A percentile compares a stretch with the other conserved stretches of the same genome.
Conservation (phyloP, 2,113 vertebrate species). For the Anser brachyrhynchus region DNA sequence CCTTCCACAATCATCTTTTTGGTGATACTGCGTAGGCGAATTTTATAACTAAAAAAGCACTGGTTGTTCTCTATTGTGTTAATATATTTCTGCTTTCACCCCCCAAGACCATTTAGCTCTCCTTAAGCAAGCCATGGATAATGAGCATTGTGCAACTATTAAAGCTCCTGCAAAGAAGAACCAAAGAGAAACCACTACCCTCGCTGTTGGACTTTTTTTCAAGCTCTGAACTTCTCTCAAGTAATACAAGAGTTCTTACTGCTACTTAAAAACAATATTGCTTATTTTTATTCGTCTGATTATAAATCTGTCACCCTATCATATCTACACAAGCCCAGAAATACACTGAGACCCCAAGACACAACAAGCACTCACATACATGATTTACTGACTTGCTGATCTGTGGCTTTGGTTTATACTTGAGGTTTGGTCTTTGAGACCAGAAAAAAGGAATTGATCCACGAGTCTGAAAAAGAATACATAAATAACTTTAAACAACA, state of each 20-base stretch:
- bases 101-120: background rate
- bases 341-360: background rate
- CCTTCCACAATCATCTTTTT: background rate
- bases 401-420: slow-evolving; percentile 94
- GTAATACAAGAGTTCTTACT: background rate
- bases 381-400: slow-evolving; percentile 94
- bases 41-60: background rate
- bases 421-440: slow-evolving; percentile 96
- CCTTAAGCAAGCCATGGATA: background rate
- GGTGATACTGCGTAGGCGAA: background rate
- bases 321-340: background rate
- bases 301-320: background rate
- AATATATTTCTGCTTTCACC: background rate
- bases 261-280: background rate
- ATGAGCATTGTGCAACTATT: background rate
- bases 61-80: background rate
- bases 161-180: background rate
- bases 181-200: background rate
- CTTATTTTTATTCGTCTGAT: background rate
- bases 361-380: slow-evolving; percentile 75
- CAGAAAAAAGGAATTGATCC: slow-evolving; percentile 97
- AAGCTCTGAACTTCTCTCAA: background rate
- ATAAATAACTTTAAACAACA: background rate
- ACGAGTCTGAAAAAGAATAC: slow-evolving; percentile 82
- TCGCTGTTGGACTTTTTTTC: background rate